Evolutionary conservation across 2,888 invertebrate species (phyloP).

Genomic region (Rhabditophanes sp.): DNA sequence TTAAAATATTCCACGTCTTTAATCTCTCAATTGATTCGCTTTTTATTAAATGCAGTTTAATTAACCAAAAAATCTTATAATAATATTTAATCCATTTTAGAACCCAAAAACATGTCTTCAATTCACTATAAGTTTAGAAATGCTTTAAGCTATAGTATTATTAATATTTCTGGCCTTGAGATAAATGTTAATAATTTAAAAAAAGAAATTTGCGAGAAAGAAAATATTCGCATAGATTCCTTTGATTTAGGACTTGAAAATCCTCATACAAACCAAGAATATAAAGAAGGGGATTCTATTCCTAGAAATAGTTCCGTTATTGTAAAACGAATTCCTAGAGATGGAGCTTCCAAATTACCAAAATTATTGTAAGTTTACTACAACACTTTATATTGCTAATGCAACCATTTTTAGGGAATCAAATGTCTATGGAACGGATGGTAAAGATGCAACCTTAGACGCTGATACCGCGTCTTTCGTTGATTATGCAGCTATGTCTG

Average conservation of each 20-base stretch:
- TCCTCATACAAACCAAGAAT: slow-evolving; percentile 55
- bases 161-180: slow-evolving; percentile 64
- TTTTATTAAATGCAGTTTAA: no score
- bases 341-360: slow-evolving; percentile 33
- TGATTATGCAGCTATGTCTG: slow-evolving; percentile 54
- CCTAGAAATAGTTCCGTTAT: slow-evolving; percentile 92
- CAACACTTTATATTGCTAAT: not conserved
- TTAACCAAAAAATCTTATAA: no score
- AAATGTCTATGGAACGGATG: not conserved
- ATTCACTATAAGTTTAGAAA: slow-evolving; percentile 98
- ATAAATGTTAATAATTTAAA: slow-evolving; percentile 88
- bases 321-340: slow-evolving; percentile 73
- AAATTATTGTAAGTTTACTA: slow-evolving; percentile 38
- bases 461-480: not conserved
- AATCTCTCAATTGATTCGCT: no score
- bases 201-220: slow-evolving; percentile 80
- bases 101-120: slow-evolving; percentile 52
- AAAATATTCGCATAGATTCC: slow-evolving; percentile 69
- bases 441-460: not conserved
- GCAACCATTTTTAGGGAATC: slow-evolving; percentile 1
- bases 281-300: slow-evolving; percentile 58
- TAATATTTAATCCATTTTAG: no score
- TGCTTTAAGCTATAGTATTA: slow-evolving; percentile 80
- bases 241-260: slow-evolving; percentile 80
- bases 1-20: no score